Percentiles rank a stretch among this genome's conserved stretches.
Evolutionary conservation across 2,797 vertebrate species (phyloP).

Genomic region (Coregonus ussuriensis): DNA sequence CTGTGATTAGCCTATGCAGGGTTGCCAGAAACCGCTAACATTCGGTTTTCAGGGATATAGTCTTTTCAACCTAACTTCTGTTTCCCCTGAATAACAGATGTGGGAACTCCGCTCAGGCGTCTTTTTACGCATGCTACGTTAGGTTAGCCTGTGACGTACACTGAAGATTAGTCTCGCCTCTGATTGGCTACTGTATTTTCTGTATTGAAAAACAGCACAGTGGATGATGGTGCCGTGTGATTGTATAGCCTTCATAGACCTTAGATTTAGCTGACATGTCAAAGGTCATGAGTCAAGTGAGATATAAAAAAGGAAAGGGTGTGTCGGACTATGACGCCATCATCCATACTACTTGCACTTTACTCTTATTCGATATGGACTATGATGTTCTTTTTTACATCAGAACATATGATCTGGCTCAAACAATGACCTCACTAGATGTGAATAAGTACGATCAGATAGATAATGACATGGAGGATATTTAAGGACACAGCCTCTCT

Average conservation of each 20-base stretch:
- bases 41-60: neutral
- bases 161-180: slow-evolving; percentile 24
- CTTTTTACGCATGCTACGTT: no score
- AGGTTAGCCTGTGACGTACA: neutral
- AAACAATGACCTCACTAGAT: neutral
- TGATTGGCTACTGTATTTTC: neutral
- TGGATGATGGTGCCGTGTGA: neutral
- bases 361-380: neutral
- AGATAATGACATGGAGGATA: neutral
- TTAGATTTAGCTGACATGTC: neutral
- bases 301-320: neutral
- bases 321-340: neutral
- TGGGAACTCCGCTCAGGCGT: no score
- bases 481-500: slow-evolving; percentile 43
- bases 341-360: neutral
- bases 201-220: neutral
- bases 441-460: neutral
- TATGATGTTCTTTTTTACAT: neutral
- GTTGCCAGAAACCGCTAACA: no score
- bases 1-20: no score
- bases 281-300: neutral
- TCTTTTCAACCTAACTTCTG: no score
- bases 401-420: neutral
- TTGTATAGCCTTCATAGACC: neutral
- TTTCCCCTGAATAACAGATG: no score